Evolutionary conservation across 2,888 invertebrate genomes (phyloP), one percentile per base, ranked within the genome.

Genomic region (Dryocosmus kuriphilus): DNA sequence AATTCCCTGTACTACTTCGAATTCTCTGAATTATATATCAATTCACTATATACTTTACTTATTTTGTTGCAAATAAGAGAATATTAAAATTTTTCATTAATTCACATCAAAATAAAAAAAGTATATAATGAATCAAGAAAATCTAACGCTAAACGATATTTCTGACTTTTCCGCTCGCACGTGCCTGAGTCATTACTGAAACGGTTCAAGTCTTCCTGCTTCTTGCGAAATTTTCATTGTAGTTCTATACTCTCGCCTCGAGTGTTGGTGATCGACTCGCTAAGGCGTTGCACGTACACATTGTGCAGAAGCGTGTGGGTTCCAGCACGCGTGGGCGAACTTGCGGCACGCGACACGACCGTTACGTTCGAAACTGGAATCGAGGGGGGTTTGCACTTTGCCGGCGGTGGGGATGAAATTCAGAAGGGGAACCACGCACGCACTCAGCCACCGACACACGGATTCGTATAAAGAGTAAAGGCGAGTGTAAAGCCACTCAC

Each of bases 301-400:
- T n/a, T 71, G 75, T 76, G 80, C 77, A 82, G n/a, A n/a, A 79
- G 84, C 82, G 87, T 86, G 87, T 88, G 88, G 88, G 88, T 86
- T 85, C 82, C 80, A 88, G 89, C 88, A 88, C 91, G 91, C 90
- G 91, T 91, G 91, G 91, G 91, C 90, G 91, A 90, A 89, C 90
- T 90, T 90, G 86, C 86, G 91, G 91, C 91, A 91, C 91, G 91
- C 91, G 91, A 91, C 91, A 91, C 88, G 90, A 91, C 91, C 91
- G 91, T 91, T 91, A 91, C 90, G 88, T 91, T 89, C 87, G 88
- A 88, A 89, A 89, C 88, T 85, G 84, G 85, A 81, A 85, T 76
- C 84, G 86, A 84, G 86, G 86, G 88, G 86, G 73, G 76, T 73
- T 76, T 14, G n/a, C n/a, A n/a, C 35, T 77, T 67, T 65, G 62